Evolutionary conservation across 1,140 invertebrate genomes (phyloP), one percentile per base, ranked within the genome.

Genomic region (Paraescarpia echinospica): DNA sequence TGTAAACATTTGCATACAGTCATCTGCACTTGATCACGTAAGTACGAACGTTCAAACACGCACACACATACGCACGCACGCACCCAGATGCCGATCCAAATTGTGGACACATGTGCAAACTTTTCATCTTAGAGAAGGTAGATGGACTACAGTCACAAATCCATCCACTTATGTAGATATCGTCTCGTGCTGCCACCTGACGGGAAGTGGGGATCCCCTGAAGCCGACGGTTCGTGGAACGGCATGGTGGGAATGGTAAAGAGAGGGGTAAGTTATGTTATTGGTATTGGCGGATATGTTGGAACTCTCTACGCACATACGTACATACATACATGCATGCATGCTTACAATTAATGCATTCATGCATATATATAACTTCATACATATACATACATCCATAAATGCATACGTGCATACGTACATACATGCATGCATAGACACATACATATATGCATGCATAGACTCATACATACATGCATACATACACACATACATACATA

Each of bases 201-300:
- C 93, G 94, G 94, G 0, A 94, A 95, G 89, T 96, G 95, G 95
- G 96, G 96, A 1, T 93, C 93, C 9, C 91, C 91, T 1, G 94
- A 94, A 91, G 12, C 77, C 12, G 95, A 96, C 90, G 96, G 96
- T 0, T 94, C 95, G 2, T 96, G 95, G 95, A 96, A 95, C 89
- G 96, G 96, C 48, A 95, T 96, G 94, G 94, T 96, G 31, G 95
- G 96, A 22, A 95, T 95, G 95, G 94, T 96, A 8, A 93, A 94
- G 27, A 93, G 94, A 92, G 94, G 94, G 92, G 96, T 96, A 93
- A 93, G 94, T 93, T 6, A 77, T 18, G 59, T 27, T 31, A 77
- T 77, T 18, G 59, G 22, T 77, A 77, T 14, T 77, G 4, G 0
- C 12, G 59, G 59, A 18, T 77, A 27, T 77, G 59, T 27, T 27